Evolutionary conservation across 2,113 vertebrate genomes (phyloP).

Genomic region (Mastomys natalensis): DNA sequence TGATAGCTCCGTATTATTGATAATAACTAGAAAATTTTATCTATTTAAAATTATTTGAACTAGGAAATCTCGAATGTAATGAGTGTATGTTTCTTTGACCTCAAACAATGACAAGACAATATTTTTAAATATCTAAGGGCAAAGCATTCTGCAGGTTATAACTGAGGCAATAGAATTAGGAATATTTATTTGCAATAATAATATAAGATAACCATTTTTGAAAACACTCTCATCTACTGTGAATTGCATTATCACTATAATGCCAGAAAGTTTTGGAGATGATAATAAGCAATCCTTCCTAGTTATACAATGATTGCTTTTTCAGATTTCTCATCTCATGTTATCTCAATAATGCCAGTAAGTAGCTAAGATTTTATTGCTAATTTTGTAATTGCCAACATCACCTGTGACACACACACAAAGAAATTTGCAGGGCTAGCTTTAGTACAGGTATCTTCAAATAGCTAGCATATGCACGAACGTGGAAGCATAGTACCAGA

Average conservation of each 20-base stretch:
- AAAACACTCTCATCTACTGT: background rate
- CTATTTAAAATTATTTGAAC: conserved; percentile 79
- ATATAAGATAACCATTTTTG: background rate
- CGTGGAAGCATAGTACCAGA: background rate
- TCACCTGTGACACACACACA: background rate
- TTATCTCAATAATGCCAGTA: conserved; percentile 9
- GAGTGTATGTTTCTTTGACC: conserved; percentile 68
- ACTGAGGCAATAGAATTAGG: conserved; percentile 53
- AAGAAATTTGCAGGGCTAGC: background rate
- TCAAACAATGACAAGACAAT: conserved; percentile 65
- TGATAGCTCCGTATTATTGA: conserved; percentile 55
- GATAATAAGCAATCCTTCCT: background rate
- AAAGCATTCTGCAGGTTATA: conserved; percentile 57
- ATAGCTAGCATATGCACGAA: background rate
- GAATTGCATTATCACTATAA: background rate
- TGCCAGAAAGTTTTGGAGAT: background rate
- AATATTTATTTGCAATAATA: conserved; percentile 42
- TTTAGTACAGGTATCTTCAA: conserved; percentile 40
- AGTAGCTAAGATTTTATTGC: background rate
- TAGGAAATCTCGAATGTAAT: conserved; percentile 73
- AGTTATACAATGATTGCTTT: conserved; percentile 8
- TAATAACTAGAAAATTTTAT: conserved; percentile 44
- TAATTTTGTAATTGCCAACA: background rate
- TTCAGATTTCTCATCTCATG: background rate
- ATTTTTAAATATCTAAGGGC: conserved; percentile 67